Conservation (phyloP, 2,888 invertebrate genomes). For the Oscheius onirici region DNA sequence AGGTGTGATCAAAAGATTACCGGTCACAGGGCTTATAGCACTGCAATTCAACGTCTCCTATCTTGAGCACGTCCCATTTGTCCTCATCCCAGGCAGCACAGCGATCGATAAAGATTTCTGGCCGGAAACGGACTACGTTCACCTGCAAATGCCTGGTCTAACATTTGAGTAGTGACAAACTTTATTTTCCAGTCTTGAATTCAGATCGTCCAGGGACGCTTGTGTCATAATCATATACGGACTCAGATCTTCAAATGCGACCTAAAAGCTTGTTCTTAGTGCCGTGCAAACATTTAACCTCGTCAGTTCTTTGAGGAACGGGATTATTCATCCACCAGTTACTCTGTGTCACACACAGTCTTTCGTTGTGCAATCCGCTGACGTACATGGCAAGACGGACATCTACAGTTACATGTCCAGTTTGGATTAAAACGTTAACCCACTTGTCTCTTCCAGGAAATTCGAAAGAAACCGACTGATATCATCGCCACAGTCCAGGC, state of each 20-base stretch:
- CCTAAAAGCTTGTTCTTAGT: constrained; percentile 28
- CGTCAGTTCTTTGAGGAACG: constrained; percentile 49
- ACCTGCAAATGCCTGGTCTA: constrained; percentile 39
- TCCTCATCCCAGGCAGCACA: constrained; percentile 52
- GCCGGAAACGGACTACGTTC: constrained; percentile 43
- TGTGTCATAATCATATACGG: constrained; percentile 48
- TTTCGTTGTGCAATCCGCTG: constrained; percentile 43
- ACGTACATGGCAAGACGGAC: constrained; percentile 38
- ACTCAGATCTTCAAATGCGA: constrained; percentile 45
- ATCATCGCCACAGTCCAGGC: constrained; percentile 52
- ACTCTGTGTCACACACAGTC: constrained; percentile 35
- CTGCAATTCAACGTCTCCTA: constrained; percentile 47
- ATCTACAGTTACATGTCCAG: constrained; percentile 25
- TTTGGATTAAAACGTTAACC: not conserved
- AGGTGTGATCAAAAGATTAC: constrained; percentile 11
- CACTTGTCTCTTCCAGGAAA: constrained; percentile 40
- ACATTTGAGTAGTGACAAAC: too few species aligned
- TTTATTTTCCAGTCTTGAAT: constrained; percentile 39
- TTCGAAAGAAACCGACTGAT: constrained; percentile 38
- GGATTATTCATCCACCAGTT: constrained; percentile 50
- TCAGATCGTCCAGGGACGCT: constrained; percentile 43
- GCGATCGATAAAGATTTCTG: constrained; percentile 45
- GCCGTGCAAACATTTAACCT: constrained; percentile 33
- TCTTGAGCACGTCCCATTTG: constrained; percentile 46
- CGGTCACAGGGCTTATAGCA: constrained; percentile 49